Percentiles rank a stretch among this genome's conserved stretches.
These are phyloP conservation scores for Schizotus pectinicornis DNA, from an alignment of 2,888 invertebrate genomes.

Conservation along the genomic window DNA sequence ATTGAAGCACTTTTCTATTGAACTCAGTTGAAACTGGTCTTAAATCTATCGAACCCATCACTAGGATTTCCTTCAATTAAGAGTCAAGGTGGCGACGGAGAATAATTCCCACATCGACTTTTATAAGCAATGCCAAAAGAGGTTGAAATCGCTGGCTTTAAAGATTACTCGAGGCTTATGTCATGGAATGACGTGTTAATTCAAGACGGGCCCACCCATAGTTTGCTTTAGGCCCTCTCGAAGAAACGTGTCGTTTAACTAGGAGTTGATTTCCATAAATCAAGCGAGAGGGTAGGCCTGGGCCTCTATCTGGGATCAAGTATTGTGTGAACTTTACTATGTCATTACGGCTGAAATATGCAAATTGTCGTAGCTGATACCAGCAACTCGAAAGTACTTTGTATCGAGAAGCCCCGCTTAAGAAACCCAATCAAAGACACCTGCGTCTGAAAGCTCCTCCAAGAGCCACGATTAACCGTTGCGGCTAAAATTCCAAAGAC, in stretches of 20 bases:
- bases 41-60: too few species aligned
- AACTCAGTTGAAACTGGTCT: too few species aligned
- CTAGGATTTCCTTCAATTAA: too few species aligned
- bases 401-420: slow-evolving; percentile 41
- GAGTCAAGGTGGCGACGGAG: too few species aligned
- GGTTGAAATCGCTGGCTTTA: too few species aligned
- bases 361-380: slow-evolving; percentile 45
- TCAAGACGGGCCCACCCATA: too few species aligned
- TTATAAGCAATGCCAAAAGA: too few species aligned
- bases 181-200: too few species aligned
- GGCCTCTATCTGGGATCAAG: slow-evolving; percentile 42
- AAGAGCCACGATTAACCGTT: slow-evolving; percentile 36
- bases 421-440: slow-evolving; percentile 47
- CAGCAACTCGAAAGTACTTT: slow-evolving; percentile 39
- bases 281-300: slow-evolving; percentile 37
- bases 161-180: too few species aligned
- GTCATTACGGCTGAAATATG: slow-evolving; percentile 44
- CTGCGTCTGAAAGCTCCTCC: slow-evolving; percentile 43
- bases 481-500: slow-evolving; percentile 36
- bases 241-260: slow-evolving; percentile 16
- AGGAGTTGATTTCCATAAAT: slow-evolving; percentile 40
- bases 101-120: too few species aligned
- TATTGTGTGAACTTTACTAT: slow-evolving; percentile 43
- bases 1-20: too few species aligned
- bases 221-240: too few species aligned